Base-by-base conservation (phyloP, 2,888 invertebrate genomes). In the Caenorhabditis parvicauda region DNA sequence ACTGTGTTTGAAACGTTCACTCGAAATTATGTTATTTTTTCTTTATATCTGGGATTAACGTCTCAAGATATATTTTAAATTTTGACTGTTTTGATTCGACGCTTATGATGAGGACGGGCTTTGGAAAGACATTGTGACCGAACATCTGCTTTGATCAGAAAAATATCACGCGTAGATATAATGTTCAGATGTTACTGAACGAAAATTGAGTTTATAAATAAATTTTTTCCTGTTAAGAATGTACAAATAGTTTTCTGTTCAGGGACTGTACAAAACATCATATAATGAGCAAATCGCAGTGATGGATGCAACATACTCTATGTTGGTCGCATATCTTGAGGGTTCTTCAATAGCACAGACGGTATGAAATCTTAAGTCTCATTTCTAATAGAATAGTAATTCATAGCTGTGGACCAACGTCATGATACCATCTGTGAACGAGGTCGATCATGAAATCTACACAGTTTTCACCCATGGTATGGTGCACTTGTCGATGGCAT, bases 341-440 rank as follows among this genome's bases (percentile, higher is more conserved):
- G 96, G 96, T 0, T 91, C 92, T 81, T 92, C 91, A 0, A 86
- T 95, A 68, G 94, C 93, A 5, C 95, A 96, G 84, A 96, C 96
- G 1, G 90, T 96, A 19, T 24, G 55, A 29, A 27, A 24, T 29
- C 25, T 44, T 17, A 42, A 35, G 52, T 39, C 14, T 32, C 7
- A 17, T 12, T n/a, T 5, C 28, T 17, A 32, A 25, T 38, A 52
- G 21, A 24, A 24, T 6, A 24, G 25, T 24, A 50, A 35, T 17
- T 32, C 4, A 48, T 35, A 64, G 64, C 27, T 64, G 9, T 68
- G 58, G 59, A 70, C 72, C 2, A 70, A 69, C 42, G 51, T 72
- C 2, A 38, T 70, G 50, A 35, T 72, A 7, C 25, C 50, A n/a
- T 51, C 61, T 3, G 50, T 57, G 14, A 37, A 56, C 3, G 25